Evolutionary conservation across 2,888 invertebrate species (phyloP).

Genomic region (Acholoe squamosa): DNA sequence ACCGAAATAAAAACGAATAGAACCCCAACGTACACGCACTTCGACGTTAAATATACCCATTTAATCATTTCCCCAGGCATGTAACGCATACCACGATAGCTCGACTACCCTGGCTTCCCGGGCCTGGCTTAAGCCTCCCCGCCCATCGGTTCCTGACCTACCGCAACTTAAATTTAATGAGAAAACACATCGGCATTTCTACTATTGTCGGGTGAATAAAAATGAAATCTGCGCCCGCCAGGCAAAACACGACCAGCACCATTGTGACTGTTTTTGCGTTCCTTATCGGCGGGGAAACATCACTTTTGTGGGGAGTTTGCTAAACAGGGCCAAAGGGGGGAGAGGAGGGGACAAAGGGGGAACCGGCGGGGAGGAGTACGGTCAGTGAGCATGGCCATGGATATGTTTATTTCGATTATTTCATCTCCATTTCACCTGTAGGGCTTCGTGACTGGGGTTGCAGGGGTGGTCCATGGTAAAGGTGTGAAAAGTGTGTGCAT

Average conservation of each 20-base stretch:
- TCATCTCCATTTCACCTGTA: conserved; percentile 38
- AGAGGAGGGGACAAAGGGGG: background rate
- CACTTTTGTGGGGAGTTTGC: background rate
- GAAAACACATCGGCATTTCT: conserved; percentile 11
- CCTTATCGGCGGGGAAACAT: background rate
- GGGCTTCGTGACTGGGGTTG: background rate
- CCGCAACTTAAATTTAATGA: conserved; percentile 17
- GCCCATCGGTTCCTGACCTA: background rate
- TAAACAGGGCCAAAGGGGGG: background rate
- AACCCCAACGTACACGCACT: background rate
- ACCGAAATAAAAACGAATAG: background rate
- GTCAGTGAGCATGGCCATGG: conserved; percentile 12
- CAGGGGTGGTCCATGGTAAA: background rate
- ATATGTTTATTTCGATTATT: conserved; percentile 49
- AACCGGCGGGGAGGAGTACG: background rate
- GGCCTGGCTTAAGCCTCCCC: background rate
- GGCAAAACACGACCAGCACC: background rate
- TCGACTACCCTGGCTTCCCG: too few relatives aligned
- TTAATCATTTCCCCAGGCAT: background rate
- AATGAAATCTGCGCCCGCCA: background rate
- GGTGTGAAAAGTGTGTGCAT: background rate
- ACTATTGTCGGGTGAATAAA: conserved; percentile 33
- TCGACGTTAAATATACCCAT: background rate
- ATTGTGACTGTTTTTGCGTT: background rate
- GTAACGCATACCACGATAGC: background rate